Percentiles rank a stretch among this genome's conserved stretches.
These are phyloP conservation scores for Lepus oiostolus DNA, from an alignment of 2,797 vertebrate species.

Conservation along the genomic window DNA sequence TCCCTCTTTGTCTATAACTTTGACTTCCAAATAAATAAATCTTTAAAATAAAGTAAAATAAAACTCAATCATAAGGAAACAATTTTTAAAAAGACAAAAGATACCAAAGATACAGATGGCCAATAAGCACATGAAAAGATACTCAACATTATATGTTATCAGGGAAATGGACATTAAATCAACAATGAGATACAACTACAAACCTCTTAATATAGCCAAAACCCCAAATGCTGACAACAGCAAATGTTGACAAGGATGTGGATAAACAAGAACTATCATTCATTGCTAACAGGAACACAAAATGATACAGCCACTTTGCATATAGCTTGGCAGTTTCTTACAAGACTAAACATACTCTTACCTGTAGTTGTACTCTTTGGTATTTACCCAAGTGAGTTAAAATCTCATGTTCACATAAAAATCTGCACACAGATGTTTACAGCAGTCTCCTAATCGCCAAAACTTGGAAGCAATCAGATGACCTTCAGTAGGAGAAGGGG, in stretches of 20 bases:
- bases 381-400: constrained; percentile 35
- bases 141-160: not conserved
- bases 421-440: not conserved
- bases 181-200: not conserved
- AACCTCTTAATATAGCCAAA: not conserved
- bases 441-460: not conserved
- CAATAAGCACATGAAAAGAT: constrained; percentile 4
- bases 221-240: not conserved
- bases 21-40: too few species aligned
- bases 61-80: not conserved
- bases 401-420: constrained; percentile 14
- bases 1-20: too few species aligned
- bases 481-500: not conserved
- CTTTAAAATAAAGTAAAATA: too few species aligned
- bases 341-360: not conserved
- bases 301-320: not conserved
- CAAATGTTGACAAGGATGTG: not conserved
- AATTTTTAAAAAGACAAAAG: not conserved
- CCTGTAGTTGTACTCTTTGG: not conserved
- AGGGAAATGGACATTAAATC: not conserved
- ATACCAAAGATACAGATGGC: not conserved
- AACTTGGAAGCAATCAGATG: not conserved
- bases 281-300: not conserved
- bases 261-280: not conserved
- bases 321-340: not conserved